phyloP scores from a whole-genome alignment of 2,797 vertebrate genomes.

The Myioborus melanocephalus region DNA sequence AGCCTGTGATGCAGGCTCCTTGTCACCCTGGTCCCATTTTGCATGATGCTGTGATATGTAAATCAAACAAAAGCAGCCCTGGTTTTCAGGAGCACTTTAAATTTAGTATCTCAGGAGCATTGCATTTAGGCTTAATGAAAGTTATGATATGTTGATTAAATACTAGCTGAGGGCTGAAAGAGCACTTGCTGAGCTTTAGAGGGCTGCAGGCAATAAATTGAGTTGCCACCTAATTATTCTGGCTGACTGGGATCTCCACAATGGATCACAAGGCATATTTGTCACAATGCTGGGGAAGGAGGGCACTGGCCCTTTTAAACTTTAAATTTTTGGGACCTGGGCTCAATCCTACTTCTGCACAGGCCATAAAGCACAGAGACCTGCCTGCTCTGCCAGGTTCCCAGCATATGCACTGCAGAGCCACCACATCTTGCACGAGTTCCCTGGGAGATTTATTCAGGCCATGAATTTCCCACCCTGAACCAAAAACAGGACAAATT shows the following conservation, averaged over 20 bases:
- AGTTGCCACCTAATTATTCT: slow-evolving; percentile 68
- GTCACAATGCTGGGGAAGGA: background rate
- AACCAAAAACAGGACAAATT: background rate
- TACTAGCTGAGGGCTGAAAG: slow-evolving; percentile 67
- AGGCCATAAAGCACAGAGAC: background rate
- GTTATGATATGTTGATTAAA: slow-evolving; percentile 75
- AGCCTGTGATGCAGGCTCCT: background rate
- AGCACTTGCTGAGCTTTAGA: slow-evolving; percentile 66
- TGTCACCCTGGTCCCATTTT: background rate
- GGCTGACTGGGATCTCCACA: slow-evolving; percentile 43
- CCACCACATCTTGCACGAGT: background rate
- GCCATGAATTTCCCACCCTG: background rate
- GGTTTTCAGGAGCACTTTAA: slow-evolving; percentile 64
- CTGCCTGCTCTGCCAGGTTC: background rate
- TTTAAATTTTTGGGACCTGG: background rate
- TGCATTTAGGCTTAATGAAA: slow-evolving; percentile 73
- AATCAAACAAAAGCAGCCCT: slow-evolving; percentile 60
- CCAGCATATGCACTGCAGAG: background rate
- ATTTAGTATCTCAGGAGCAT: slow-evolving; percentile 71
- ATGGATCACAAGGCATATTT: slow-evolving; percentile 28
- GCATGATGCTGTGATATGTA: slow-evolving; percentile 58
- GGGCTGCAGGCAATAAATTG: slow-evolving; percentile 57
- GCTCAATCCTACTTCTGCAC: background rate
- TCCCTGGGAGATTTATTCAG: background rate
- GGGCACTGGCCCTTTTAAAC: background rate